A percentile compares a stretch with the other conserved stretches of the same genome.
Conservation (phyloP, 2,888 invertebrate species). For the Tachina grossa region DNA sequence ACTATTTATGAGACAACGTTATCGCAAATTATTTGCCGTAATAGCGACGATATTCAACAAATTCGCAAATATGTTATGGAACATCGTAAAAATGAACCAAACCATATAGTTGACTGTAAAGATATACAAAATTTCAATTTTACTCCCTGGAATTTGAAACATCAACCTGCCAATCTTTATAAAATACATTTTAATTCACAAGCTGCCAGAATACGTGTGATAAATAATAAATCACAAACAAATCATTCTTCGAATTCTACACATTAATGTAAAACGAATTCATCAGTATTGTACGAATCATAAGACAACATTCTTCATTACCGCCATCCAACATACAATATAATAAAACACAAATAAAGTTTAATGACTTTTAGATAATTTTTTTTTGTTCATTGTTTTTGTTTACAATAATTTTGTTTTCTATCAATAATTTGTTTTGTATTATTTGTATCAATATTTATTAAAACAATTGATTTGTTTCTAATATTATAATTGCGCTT, state of each 20-base stretch:
- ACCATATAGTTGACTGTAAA: slow-evolving; percentile 86
- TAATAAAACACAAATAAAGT: slow-evolving; percentile 67
- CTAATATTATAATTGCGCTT: slow-evolving; percentile 32
- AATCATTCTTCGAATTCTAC: slow-evolving; percentile 25
- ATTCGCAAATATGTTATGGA: slow-evolving; percentile 89
- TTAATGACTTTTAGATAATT: slow-evolving; percentile 54
- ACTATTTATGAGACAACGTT: slow-evolving; percentile 91
- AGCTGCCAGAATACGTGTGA: slow-evolving; percentile 74
- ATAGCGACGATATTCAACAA: slow-evolving; percentile 86
- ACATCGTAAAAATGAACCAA: slow-evolving; percentile 83
- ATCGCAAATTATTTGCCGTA: slow-evolving; percentile 90
- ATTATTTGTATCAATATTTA: slow-evolving; percentile 2
- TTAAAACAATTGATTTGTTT: slow-evolving; percentile 47
- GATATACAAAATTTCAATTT: slow-evolving; percentile 85
- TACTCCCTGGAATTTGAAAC: slow-evolving; percentile 83
- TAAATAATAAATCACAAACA: slow-evolving; percentile 62
- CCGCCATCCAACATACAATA: slow-evolving; percentile 28
- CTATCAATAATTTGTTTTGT: slow-evolving; percentile 26
- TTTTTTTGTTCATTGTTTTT: slow-evolving; percentile 32
- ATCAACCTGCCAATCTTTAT: slow-evolving; percentile 72
- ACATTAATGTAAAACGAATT: slow-evolving; percentile 24
- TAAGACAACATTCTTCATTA: background rate
- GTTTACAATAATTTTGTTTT: slow-evolving; percentile 18
- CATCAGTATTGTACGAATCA: background rate
- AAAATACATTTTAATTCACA: slow-evolving; percentile 72